Evolutionary conservation across 64 coral and sea anemone species (phyloP).

Genomic region (Orbicella faveolata): DNA sequence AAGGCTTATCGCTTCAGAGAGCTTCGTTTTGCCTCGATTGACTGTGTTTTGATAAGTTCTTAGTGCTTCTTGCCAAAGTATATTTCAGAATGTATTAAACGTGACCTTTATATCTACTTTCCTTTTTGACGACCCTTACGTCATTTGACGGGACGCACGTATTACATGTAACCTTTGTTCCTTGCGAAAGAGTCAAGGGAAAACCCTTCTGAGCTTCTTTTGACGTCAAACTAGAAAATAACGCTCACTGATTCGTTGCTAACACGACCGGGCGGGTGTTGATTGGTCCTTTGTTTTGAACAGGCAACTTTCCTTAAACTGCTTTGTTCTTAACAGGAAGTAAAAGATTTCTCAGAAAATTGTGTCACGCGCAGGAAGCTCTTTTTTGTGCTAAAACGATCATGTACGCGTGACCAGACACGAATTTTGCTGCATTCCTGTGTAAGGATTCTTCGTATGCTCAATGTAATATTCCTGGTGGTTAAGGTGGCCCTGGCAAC

Average conservation of each 20-base stretch:
- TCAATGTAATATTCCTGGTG: too few relatives aligned
- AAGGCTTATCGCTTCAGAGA: neutral
- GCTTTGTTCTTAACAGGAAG: too few relatives aligned
- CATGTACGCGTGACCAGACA: too few relatives aligned
- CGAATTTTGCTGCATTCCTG: too few relatives aligned
- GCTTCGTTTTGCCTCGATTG: conserved; percentile 6
- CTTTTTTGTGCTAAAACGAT: too few relatives aligned
- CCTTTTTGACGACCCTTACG: neutral
- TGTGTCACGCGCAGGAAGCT: too few relatives aligned
- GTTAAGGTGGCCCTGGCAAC: too few relatives aligned
- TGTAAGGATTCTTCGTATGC: too few relatives aligned
- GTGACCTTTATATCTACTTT: neutral
- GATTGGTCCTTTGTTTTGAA: neutral
- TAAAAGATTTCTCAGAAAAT: too few relatives aligned
- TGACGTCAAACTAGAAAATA: neutral
- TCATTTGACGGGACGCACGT: neutral
- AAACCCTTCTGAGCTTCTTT: neutral
- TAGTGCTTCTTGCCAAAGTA: neutral
- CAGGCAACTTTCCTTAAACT: too few relatives aligned
- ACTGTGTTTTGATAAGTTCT: neutral
- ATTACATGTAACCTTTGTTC: too few relatives aligned
- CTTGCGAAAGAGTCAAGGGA: neutral
- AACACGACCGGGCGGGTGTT: neutral
- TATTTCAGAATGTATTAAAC: neutral
- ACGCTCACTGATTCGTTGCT: neutral